Evolutionary conservation across 2,888 invertebrate species (phyloP), one percentile per base, ranked within the genome.

Genomic region (Teleiodes luculella): DNA sequence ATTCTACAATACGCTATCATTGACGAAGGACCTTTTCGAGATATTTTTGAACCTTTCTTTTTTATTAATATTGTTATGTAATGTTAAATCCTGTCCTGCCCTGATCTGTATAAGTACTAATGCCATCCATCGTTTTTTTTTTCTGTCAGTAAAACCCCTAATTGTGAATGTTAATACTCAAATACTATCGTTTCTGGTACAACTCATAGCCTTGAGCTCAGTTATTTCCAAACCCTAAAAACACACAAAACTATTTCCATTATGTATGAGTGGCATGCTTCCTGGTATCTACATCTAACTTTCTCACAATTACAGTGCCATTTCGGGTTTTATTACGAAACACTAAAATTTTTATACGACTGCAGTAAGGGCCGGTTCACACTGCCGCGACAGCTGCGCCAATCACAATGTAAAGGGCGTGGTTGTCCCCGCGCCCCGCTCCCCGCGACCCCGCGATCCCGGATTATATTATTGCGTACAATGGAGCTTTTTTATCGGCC

Each of bases 331-430:
- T 43, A 43, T 43, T 43, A 43, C 43, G 7, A 24, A 43, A 43
- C 24, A 43, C 43, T 43, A 43, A 43, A 43, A 24, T 11, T 28
- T 43, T n/a, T 24, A 43, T 13, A 28, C 28, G 43, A 41, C 10
- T 8, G 43, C 18, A 35, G 49, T 49, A 49, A 48, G 49, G 49
- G 49, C 28, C 14, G 37, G 36, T 49, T 49, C 37, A 78, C 74
- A 80, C 76, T 70, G 73, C 73, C 56, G 61, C 73, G 83, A 86
- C 88, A 89, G 89, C 88, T 88, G 88, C 88, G 73, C 88, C 88
- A 89, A 89, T 89, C 89, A 88, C 89, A 87, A 88, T 87, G 79
- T 78, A 76, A 73, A 74, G 80, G 89, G 88, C 86, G 87, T 84
- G 87, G 80, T 65, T 60, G 71, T 57, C 64, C 69, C 74, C 74